Percentiles rank a stretch among this genome's conserved stretches.
Conservation (phyloP, 1,140 invertebrate genomes). For the Solenopsis invicta region DNA sequence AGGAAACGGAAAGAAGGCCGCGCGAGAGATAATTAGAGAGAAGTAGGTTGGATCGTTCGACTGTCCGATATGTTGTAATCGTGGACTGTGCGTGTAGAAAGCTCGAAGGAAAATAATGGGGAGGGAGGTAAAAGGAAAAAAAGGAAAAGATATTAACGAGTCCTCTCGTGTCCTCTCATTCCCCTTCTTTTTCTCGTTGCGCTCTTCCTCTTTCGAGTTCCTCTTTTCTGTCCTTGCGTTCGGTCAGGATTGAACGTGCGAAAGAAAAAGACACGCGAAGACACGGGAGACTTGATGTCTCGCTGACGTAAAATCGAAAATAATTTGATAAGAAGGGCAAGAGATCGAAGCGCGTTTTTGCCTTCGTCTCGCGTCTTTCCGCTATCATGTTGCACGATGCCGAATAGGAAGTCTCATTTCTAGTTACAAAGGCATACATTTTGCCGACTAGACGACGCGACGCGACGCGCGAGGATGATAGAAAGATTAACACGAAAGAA, state of each 20-base stretch:
- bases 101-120: constrained; percentile 25
- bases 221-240: background rate
- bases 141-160: constrained; percentile 15
- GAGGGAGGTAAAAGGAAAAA: background rate
- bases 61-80: constrained; percentile 53
- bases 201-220: constrained; percentile 5
- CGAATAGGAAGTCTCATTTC: constrained; percentile 16
- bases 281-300: background rate
- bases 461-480: constrained; percentile 34
- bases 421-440: background rate
- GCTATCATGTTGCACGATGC: background rate
- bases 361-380: background rate
- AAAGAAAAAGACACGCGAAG: background rate
- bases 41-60: constrained; percentile 48
- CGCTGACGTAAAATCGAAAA: background rate
- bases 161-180: constrained; percentile 32
- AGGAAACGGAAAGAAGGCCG: background rate
- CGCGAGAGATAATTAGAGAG: constrained; percentile 47
- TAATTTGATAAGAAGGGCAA: constrained; percentile 10
- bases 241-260: background rate
- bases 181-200: constrained; percentile 19
- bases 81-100: constrained; percentile 40
- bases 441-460: background rate
- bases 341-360: constrained; percentile 20
- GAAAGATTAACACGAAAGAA: constrained; percentile 27